phyloP scores from a whole-genome alignment of 2,113 vertebrate genomes.

The Emydura subglobosa region DNA sequence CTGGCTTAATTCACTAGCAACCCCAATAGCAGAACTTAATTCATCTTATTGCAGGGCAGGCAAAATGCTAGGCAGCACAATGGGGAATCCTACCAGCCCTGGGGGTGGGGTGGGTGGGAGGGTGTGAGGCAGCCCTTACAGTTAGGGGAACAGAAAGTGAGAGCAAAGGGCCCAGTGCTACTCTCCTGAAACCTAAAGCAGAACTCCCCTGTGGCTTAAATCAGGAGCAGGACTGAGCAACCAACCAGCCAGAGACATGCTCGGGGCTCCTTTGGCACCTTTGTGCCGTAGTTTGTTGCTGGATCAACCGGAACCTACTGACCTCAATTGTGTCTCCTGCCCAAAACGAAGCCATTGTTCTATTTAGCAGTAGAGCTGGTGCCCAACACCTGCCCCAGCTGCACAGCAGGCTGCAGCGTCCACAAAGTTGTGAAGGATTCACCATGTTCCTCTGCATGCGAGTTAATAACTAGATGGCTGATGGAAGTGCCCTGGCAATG shows the following conservation, averaged over 20 bases:
- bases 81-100: accelerated
- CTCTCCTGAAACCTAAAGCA: not conserved
- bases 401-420: not conserved
- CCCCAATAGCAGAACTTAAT: slow-evolving; percentile 40
- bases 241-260: not conserved
- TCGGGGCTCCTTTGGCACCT: not conserved
- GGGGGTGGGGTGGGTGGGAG: not conserved
- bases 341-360: accelerated
- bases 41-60: not conserved
- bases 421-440: not conserved
- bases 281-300: not conserved
- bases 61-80: not conserved
- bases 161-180: not conserved
- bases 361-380: not conserved
- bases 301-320: accelerated
- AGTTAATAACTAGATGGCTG: not conserved
- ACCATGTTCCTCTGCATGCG: not conserved
- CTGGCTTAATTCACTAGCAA: slow-evolving; percentile 89
- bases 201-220: not conserved
- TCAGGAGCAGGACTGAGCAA: not conserved
- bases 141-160: not conserved
- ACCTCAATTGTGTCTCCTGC: not conserved
- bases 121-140: accelerated
- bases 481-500: not conserved
- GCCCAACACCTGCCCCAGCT: not conserved